Evolutionary conservation across 2,888 invertebrate species (phyloP), one percentile per base, ranked within the genome.

Genomic region (Cryptosula pallasiana): DNA sequence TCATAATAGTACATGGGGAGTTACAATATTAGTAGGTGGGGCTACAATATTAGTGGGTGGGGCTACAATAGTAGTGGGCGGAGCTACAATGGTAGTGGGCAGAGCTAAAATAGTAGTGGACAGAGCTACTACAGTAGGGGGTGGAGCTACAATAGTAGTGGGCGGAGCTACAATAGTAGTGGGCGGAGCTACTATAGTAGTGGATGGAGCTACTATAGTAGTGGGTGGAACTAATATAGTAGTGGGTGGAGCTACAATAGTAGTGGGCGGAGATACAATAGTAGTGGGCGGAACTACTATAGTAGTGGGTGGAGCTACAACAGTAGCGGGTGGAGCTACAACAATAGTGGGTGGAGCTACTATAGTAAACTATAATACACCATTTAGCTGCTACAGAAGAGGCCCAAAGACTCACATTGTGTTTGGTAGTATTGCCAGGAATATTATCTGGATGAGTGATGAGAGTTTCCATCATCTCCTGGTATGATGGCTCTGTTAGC

Each of bases 401-500:
- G n/a, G n/a, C n/a, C n/a, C n/a, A n/a, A n/a, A n/a, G n/a, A 63
- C 63, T 63, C 27, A 63, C 63, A n/a, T 63, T 63, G 34, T 63
- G 63, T 34, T 20, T 27, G n/a, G 63, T 63, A 32, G 27, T 29
- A 32, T 63, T 63, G 32, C 9, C 29, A n/a, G 63, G 63, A 25
- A 63, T 63, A 32, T 63, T 63, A n/a, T 63, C 25, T 3, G 63
- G 63, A 32, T 63, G 63, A 29, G 63, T 63, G 20, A 63, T 32
- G 29, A 63, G 32, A 34, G 27, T 63, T 5, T 34, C 63, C 3
- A 70, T 70, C 70, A 70, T 35, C 45, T 71, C 70, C 32, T 71
- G 75, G 58, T 94, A 94, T 0, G 93, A 93, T 76, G 91, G 90
- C 0, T 93, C 93, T 0, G 94, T 93, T 57, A 94, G 84, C 0